Conservation (phyloP, 2,888 invertebrate species). For the Neoaliturus tenellus region DNA sequence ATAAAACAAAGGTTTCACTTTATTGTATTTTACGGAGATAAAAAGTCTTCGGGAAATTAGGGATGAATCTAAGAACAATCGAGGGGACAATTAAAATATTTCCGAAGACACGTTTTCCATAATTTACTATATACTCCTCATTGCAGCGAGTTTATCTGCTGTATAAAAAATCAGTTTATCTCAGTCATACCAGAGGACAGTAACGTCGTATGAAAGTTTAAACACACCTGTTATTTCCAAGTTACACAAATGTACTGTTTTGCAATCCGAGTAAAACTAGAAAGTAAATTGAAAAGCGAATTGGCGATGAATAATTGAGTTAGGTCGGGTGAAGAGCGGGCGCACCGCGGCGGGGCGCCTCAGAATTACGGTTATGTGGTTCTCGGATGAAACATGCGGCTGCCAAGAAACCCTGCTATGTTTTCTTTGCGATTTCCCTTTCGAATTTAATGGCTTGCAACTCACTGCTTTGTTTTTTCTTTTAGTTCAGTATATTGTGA, state of each 20-base stretch:
- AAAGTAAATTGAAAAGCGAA: slow-evolving; percentile 53
- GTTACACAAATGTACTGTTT: background rate
- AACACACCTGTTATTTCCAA: too few relatives aligned
- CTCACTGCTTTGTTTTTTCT: background rate
- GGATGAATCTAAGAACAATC: too few relatives aligned
- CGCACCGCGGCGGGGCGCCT: background rate
- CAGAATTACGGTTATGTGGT: slow-evolving; percentile 49
- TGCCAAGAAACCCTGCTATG: slow-evolving; percentile 25
- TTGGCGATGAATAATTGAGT: slow-evolving; percentile 56
- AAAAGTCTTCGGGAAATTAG: too few relatives aligned
- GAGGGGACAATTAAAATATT: too few relatives aligned
- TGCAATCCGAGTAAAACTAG: background rate
- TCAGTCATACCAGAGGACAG: too few relatives aligned
- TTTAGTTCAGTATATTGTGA: background rate
- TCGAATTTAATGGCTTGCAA: slow-evolving; percentile 17
- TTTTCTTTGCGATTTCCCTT: slow-evolving; percentile 28
- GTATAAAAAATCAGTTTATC: too few relatives aligned
- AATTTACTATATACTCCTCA: too few relatives aligned
- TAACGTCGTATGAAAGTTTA: too few relatives aligned
- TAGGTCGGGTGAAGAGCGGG: background rate
- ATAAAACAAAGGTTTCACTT: too few relatives aligned
- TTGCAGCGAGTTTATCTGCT: too few relatives aligned
- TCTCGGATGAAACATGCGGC: background rate
- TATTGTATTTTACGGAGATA: too few relatives aligned
- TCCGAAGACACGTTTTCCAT: too few relatives aligned